Conservation (phyloP, 2,113 vertebrate species). For the Chunga burmeisteri region DNA sequence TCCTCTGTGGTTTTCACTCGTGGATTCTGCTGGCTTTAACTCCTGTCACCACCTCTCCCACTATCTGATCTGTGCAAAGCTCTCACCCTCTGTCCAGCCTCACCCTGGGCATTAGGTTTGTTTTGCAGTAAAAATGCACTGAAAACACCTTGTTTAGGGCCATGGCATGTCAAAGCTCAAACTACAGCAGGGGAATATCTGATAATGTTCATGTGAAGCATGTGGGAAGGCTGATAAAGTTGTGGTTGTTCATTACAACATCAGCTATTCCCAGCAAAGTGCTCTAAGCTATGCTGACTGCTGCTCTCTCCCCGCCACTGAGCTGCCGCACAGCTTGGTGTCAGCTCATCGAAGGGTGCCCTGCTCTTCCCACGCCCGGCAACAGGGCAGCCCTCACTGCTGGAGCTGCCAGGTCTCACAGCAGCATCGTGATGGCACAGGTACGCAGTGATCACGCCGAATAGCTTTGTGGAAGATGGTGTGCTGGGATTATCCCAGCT, state of each 20-base stretch:
- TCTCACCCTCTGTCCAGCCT: background rate
- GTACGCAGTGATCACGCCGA: rapidly evolving
- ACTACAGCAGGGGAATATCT: background rate
- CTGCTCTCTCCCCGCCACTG: background rate
- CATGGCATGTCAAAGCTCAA: background rate
- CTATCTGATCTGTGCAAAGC: background rate
- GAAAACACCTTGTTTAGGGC: background rate
- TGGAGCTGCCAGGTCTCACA: background rate
- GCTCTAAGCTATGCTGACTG: background rate
- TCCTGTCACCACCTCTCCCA: background rate
- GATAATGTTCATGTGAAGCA: background rate
- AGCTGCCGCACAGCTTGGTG: background rate
- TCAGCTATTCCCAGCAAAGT: background rate
- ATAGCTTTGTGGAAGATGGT: background rate
- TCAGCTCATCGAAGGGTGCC: no score
- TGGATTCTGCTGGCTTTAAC: background rate
- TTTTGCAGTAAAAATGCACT: background rate
- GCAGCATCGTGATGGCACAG: rapidly evolving
- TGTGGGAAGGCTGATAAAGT: background rate
- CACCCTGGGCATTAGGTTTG: background rate
- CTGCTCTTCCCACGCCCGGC: background rate
- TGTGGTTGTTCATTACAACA: background rate
- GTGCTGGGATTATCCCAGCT: background rate
- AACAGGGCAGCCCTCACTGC: rapidly evolving
- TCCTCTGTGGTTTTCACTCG: background rate